phyloP scores from a whole-genome alignment of 2,888 invertebrate species.

The Cordilura impudica region DNA sequence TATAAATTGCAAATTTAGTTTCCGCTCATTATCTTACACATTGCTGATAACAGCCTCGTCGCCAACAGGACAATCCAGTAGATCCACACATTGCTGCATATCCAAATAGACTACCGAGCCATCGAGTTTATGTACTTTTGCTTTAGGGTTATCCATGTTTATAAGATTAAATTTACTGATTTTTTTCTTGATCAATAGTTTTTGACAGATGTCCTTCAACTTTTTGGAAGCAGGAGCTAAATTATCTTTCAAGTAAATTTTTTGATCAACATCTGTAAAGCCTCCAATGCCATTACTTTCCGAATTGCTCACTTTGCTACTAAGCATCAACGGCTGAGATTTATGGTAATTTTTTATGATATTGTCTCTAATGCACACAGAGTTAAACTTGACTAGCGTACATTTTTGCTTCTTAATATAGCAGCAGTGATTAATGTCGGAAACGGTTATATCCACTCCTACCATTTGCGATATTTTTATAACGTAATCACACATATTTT shows the following conservation, averaged over 20 bases:
- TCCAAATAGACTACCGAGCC: too few relatives aligned
- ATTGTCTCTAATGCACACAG: too few relatives aligned
- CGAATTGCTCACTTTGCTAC: neutral
- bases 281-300: neutral
- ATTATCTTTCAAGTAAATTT: neutral
- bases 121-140: too few relatives aligned
- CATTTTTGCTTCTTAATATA: neutral
- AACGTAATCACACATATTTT: constrained; percentile 29
- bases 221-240: neutral
- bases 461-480: neutral
- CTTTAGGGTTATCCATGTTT: too few relatives aligned
- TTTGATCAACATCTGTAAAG: neutral
- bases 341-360: too few relatives aligned
- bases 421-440: constrained; percentile 1
- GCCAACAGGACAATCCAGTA: too few relatives aligned
- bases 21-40: too few relatives aligned
- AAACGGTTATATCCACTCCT: constrained; percentile 1
- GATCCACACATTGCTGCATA: too few relatives aligned
- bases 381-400: neutral
- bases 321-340: constrained; percentile 9
- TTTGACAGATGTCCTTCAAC: neutral
- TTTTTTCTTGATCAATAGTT: too few relatives aligned
- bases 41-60: too few relatives aligned
- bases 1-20: too few relatives aligned
- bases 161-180: too few relatives aligned